A percentile compares a stretch with the other conserved stretches of the same genome.
phyloP scores from a whole-genome alignment of 1,140 invertebrate genomes.

The Mesaphorura yosii region DNA sequence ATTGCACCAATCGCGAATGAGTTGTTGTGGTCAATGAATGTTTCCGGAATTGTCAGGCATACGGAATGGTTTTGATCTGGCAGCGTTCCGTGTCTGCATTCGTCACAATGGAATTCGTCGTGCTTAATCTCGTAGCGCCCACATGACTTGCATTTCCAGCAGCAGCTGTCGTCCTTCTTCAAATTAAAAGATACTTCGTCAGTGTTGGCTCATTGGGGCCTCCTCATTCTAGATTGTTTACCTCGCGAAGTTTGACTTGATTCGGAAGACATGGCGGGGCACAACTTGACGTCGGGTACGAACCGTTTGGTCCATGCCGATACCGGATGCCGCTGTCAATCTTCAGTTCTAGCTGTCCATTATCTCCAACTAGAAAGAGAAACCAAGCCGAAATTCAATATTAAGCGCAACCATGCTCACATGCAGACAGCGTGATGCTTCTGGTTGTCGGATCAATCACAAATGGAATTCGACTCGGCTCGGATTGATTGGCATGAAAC shows the following conservation, averaged over 20 bases:
- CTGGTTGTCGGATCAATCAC: too few species aligned
- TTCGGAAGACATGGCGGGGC: slow-evolving; percentile 38
- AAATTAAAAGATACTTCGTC: too few species aligned
- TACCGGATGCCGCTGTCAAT: slow-evolving; percentile 36
- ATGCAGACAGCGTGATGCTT: too few species aligned
- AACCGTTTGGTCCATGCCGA: slow-evolving; percentile 21
- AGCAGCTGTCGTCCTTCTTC: slow-evolving; percentile 44
- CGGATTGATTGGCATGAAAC: too few species aligned
- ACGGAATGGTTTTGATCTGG: slow-evolving; percentile 33
- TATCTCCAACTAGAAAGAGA: slow-evolving; percentile 36
- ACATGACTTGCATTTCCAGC: slow-evolving; percentile 51
- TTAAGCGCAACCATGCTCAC: too few species aligned
- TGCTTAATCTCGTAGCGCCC: slow-evolving; percentile 47
- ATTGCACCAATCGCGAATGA: slow-evolving; percentile 48
- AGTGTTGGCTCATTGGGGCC: neutral
- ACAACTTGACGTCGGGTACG: slow-evolving; percentile 40
- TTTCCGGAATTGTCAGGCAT: slow-evolving; percentile 43
- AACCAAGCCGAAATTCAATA: too few species aligned
- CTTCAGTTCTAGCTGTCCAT: slow-evolving; percentile 35
- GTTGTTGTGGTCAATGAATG: slow-evolving; percentile 45
- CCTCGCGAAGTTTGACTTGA: slow-evolving; percentile 41
- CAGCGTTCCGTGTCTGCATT: slow-evolving; percentile 45
- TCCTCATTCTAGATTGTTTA: slow-evolving; percentile 16
- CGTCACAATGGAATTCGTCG: slow-evolving; percentile 49
- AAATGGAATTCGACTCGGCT: too few species aligned